Base-by-base conservation (phyloP, 1,140 invertebrate species). In the Papilio dardanus region DNA sequence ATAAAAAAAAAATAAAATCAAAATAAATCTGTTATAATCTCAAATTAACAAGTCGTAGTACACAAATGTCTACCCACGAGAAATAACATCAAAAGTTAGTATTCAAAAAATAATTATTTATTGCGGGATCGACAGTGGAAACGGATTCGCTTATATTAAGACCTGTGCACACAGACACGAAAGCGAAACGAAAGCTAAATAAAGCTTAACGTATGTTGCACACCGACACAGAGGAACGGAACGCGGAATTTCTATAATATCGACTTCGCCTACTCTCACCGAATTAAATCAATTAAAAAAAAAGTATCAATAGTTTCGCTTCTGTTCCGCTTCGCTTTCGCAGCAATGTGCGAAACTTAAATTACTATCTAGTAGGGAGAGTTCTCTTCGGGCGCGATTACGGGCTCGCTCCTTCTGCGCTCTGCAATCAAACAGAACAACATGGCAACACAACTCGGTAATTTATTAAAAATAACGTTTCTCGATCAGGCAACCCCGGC, bases 371-470 rank as follows among this genome's bases (percentile, higher is more conserved):
- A 89, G 58, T 82, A 87, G 82, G 84, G 79, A 83, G 83, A 83
- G 78, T 81, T 84, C 80, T 85, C 82, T 85, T 84, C 83, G 69
- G 75, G 80, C 71, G 76, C 79, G 77, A 74, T 75, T 76, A 77
- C 74, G 58, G 81, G 66, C 79, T 73, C 74, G 75, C 73, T 78
- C 77, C 77, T 75, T 76, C 81, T 76, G 81, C 76, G 46, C 76
- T 89, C 91, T 93, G 90, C 78, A 91, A 91, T 83, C 88, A 91
- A 90, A 92, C 89, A 92, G 85, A 91, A 81, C 75, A 76, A 91
- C 89, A 90, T 93, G 91, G 90, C 90, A 93, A 90, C 79, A 89
- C 81, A 77, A 81, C 76, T 80, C 68, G 69, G 80, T 75, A 75
- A 74, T 74, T 77, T 67, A 30, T 30, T 74, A 78, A 73, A 30